Evolutionary conservation across 2,113 vertebrate genomes (phyloP).

Genomic region (Puffinus mauretanicus): DNA sequence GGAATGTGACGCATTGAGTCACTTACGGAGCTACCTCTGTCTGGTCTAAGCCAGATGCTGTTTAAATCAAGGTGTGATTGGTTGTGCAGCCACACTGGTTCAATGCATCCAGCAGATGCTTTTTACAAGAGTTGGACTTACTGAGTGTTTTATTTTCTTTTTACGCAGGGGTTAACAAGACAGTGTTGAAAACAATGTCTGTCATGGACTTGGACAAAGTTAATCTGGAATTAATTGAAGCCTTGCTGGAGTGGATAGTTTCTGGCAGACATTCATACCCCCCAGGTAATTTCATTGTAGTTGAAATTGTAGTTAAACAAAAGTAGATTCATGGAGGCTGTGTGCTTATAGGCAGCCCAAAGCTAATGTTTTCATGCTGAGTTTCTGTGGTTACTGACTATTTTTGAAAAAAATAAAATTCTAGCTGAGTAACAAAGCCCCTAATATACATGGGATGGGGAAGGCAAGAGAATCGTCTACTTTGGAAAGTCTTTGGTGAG

Average conservation of each 20-base stretch:
- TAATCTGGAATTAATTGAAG: slow-evolving; percentile 95
- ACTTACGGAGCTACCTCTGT: neutral
- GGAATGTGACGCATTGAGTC: neutral
- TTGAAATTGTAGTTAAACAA: neutral
- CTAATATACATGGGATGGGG: neutral
- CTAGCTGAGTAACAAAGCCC: neutral
- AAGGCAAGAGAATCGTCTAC: neutral
- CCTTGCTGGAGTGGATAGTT: slow-evolving; percentile 93
- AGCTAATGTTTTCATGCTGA: neutral
- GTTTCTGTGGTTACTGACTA: neutral
- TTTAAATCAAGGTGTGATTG: neutral
- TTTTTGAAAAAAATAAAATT: neutral
- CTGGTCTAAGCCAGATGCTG: neutral
- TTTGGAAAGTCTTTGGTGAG: neutral
- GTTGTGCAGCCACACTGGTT: neutral
- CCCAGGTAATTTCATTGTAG: slow-evolving; percentile 75
- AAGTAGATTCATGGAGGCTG: neutral
- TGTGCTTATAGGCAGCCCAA: neutral
- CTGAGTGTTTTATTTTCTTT: neutral
- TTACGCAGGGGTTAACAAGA: slow-evolving; percentile 81
- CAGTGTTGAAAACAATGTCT: slow-evolving; percentile 88
- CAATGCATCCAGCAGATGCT: neutral
- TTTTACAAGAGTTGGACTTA: neutral
- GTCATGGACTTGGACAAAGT: slow-evolving; percentile 95
- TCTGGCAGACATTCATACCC: slow-evolving; percentile 87